Conservation (phyloP, 53 echinoderm and acorn worm species). For the Apostichopus leukothele region DNA sequence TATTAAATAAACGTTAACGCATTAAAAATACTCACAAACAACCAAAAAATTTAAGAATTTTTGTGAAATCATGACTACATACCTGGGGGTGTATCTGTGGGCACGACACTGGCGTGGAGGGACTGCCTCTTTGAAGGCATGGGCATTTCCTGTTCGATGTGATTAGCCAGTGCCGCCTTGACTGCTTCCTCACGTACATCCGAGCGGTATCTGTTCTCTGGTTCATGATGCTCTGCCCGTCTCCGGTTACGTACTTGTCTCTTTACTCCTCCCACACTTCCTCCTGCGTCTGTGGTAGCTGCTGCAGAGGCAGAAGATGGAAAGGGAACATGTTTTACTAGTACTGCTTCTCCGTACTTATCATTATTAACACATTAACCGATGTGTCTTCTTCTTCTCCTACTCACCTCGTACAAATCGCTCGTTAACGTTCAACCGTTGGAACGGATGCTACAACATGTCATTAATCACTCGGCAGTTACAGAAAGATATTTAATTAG, state of each 20-base stretch:
- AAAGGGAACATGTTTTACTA: background rate
- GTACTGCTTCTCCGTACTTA: no score
- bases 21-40: no score
- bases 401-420: background rate
- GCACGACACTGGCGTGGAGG: slow-evolving; percentile 79
- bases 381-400: background rate
- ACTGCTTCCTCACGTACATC: slow-evolving; percentile 98
- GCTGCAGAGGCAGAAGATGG: slow-evolving; percentile 4
- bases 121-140: slow-evolving; percentile 95
- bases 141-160: slow-evolving; percentile 80
- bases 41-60: no score
- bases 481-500: background rate
- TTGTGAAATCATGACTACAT: background rate
- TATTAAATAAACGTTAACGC: background rate
- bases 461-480: background rate
- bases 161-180: slow-evolving; percentile 88
- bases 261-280: slow-evolving; percentile 44
- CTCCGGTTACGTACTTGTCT: slow-evolving; percentile 55
- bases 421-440: background rate
- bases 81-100: slow-evolving; percentile 99
- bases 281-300: background rate
- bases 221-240: slow-evolving; percentile 87
- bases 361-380: slow-evolving; percentile 6
- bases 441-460: background rate
- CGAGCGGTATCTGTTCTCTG: slow-evolving; percentile 90